A percentile compares a stretch with the other conserved stretches of the same genome.
phyloP scores from a whole-genome alignment of 2,797 vertebrate species.

The Lepus oiostolus region DNA sequence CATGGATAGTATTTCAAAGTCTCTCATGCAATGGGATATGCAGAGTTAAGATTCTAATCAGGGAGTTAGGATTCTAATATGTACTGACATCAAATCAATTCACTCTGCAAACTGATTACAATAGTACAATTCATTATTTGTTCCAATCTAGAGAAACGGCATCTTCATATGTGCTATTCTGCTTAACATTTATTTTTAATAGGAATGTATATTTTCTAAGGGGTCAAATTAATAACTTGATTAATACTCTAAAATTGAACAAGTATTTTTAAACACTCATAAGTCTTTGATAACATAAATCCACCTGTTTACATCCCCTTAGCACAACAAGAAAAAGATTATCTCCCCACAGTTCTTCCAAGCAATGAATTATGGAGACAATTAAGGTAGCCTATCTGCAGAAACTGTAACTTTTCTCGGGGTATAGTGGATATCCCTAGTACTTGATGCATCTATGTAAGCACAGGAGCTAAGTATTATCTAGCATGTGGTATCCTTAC shows the following conservation, averaged over 20 bases:
- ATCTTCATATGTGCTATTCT: constrained; percentile 34
- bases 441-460: not conserved
- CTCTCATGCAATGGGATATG: not conserved
- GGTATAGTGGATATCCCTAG: not conserved
- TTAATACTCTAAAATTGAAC: not conserved
- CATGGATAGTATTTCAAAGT: not conserved
- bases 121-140: not conserved
- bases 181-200: not conserved
- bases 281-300: constrained; percentile 41
- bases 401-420: not conserved
- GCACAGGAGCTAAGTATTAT: not conserved
- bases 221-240: constrained; percentile 50
- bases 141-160: not conserved
- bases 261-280: constrained; percentile 14
- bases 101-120: not conserved
- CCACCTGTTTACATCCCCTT: not conserved
- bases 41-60: not conserved
- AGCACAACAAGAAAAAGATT: not conserved
- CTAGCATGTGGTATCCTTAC: not conserved
- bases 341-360: not conserved
- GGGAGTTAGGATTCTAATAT: not conserved
- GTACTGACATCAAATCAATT: constrained; percentile 7
- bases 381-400: not conserved
- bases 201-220: not conserved
- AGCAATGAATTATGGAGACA: not conserved